Percentiles rank a stretch among this genome's conserved stretches.
phyloP scores from a whole-genome alignment of 1,140 invertebrate genomes.

The Bombus turneri region DNA sequence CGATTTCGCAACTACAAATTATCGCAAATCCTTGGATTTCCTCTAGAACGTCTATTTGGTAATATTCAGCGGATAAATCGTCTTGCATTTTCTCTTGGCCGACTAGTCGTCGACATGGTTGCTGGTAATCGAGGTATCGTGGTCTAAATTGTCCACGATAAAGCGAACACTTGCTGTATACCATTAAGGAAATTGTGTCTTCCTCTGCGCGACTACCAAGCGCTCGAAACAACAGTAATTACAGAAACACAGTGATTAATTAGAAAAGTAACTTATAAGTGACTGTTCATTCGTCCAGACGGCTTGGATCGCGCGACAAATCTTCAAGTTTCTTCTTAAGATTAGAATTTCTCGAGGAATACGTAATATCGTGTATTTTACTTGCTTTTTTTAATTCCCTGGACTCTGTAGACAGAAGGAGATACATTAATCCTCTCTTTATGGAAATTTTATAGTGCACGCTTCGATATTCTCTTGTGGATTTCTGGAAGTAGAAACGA shows the following conservation, averaged over 20 bases:
- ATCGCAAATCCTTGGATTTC: background rate
- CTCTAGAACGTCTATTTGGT: background rate
- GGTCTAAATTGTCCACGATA: background rate
- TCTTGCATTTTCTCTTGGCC: background rate
- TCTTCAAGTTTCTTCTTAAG: background rate
- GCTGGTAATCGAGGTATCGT: background rate
- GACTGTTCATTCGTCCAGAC: background rate
- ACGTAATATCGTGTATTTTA: background rate
- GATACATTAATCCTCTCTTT: background rate
- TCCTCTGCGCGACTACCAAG: background rate
- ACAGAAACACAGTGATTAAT: background rate
- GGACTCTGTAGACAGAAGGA: background rate
- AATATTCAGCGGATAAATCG: background rate
- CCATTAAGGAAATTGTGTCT: background rate
- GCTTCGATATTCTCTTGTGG: background rate
- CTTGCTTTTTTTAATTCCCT: background rate
- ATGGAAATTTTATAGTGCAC: background rate
- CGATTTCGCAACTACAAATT: background rate
- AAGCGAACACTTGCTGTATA: background rate
- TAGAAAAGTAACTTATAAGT: constrained; percentile 2
- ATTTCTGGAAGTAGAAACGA: background rate
- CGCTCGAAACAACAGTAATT: background rate
- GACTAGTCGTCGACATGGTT: background rate
- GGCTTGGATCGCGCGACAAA: background rate
- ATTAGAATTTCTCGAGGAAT: background rate